Base-by-base conservation (phyloP, 2,888 invertebrate species). In the Aspidapion aeneum region DNA sequence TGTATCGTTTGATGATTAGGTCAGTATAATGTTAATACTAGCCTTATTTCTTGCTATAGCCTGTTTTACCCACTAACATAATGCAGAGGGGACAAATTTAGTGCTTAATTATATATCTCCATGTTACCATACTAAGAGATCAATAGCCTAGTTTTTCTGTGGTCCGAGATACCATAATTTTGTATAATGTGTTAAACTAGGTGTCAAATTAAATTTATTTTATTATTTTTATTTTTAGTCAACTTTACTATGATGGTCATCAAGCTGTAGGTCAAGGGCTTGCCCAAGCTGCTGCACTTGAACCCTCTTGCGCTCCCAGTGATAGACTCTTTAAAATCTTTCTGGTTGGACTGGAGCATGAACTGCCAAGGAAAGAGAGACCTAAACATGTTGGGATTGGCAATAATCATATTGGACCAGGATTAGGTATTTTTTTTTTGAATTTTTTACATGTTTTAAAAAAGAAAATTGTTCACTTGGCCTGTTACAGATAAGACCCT, bases 231-330 rank as follows among this genome's bases (percentile, higher is more conserved):
- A 35, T 35, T 66, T 85, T 48, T 78, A 99, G 99, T 74, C 99
- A 99, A 80, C 82, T 99, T 60, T 95, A 93, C 79, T 98, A 99
- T 76, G 99, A 99, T 87, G 98, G 98, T 0, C 91, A 96, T 78
- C 95, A 96, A 77, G 88, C 90, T n/a, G 83, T 98, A 58, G 98
- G 97, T 0, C 89, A 94, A 0, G 90, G 88, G 58, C 79, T 99
- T 63, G 90, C 95, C 0, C 87, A 89, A 60, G 83, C 91, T 35
- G 91, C 95, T 0, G 93, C 96, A 74, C 93, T 96, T 0, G 94
- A 96, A 71, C 95, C 96, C 22, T 91, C 94, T 0, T 97, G 97
- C 76, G 94, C 98, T 0, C 99, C 96, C 0, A 98, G 98, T 49
- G 98, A 99, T 78, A 87, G 94, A 67, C 83, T 98, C 1, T 82